Percentiles rank a stretch among this genome's conserved stretches.
These are phyloP conservation scores for Ophion obscuratus DNA, from an alignment of 2,888 invertebrate species.

Conservation along the genomic window DNA sequence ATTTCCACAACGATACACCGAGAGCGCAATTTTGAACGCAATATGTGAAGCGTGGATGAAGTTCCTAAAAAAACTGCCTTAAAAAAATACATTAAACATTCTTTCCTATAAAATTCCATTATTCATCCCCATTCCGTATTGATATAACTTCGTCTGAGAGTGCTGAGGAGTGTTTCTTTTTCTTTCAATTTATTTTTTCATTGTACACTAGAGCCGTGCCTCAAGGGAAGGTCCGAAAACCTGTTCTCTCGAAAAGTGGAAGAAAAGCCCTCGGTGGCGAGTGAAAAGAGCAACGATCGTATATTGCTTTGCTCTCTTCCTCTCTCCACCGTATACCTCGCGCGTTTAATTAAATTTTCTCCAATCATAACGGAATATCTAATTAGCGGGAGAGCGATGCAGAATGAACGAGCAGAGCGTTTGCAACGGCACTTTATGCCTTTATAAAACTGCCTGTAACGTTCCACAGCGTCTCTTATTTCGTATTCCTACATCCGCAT, in stretches of 20 bases:
- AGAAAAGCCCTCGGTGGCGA: not conserved
- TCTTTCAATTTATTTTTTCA: not conserved
- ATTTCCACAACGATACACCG: no score
- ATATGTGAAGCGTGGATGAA: not conserved
- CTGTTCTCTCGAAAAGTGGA: slow-evolving; percentile 12
- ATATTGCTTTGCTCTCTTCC: not conserved
- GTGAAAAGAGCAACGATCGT: slow-evolving; percentile 17
- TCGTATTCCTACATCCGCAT: no score
- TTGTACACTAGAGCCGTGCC: not conserved
- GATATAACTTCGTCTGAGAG: not conserved
- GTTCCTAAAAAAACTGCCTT: not conserved
- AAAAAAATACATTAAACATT: not conserved
- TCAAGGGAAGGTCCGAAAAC: slow-evolving; percentile 20
- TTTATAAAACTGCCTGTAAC: not conserved
- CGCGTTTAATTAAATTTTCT: slow-evolving; percentile 63
- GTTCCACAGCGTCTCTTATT: not conserved
- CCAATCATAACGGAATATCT: slow-evolving; percentile 64
- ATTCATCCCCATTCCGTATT: not conserved
- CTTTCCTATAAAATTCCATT: not conserved
- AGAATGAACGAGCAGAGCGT: slow-evolving; percentile 32
- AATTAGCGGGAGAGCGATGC: slow-evolving; percentile 54
- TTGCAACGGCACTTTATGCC: slow-evolving; percentile 16
- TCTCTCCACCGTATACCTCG: not conserved
- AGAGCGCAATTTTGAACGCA: no score
- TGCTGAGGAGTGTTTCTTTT: slow-evolving; percentile 5